Evolutionary conservation across 2,113 vertebrate species (phyloP).

Genomic region (Callaeas wilsoni): DNA sequence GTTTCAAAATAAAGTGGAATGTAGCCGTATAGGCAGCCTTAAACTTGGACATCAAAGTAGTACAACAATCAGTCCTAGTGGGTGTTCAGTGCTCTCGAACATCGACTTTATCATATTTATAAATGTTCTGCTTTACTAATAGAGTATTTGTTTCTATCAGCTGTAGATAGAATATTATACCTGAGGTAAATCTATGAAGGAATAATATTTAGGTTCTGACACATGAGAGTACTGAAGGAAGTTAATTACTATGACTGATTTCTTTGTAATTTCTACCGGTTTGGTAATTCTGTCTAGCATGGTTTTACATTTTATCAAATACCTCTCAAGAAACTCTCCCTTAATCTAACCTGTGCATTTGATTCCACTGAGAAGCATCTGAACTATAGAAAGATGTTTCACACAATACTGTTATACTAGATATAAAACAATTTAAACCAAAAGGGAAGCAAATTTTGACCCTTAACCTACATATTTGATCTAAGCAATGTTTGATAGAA

Average conservation of each 20-base stretch:
- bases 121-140: conserved; percentile 53
- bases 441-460: background rate
- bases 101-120: conserved; percentile 47
- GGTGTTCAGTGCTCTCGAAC: conserved; percentile 1
- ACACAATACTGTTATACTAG: background rate
- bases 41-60: conserved; percentile 14
- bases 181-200: conserved; percentile 36
- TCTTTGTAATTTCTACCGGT: conserved; percentile 35
- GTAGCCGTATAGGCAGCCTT: background rate
- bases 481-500: background rate
- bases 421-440: background rate
- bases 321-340: background rate
- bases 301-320: background rate
- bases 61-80: background rate
- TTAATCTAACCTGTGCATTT: background rate
- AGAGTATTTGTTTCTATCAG: conserved; percentile 47
- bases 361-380: background rate
- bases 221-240: conserved; percentile 1
- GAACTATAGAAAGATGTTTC: background rate
- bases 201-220: conserved; percentile 43
- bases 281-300: background rate
- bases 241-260: conserved; percentile 22
- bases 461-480: background rate
- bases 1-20: conserved; percentile 38
- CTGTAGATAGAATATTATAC: background rate